Percentiles rank a stretch among this genome's conserved stretches.
Evolutionary conservation across 2,113 vertebrate genomes (phyloP).

Genomic region (Talpa occidentalis): DNA sequence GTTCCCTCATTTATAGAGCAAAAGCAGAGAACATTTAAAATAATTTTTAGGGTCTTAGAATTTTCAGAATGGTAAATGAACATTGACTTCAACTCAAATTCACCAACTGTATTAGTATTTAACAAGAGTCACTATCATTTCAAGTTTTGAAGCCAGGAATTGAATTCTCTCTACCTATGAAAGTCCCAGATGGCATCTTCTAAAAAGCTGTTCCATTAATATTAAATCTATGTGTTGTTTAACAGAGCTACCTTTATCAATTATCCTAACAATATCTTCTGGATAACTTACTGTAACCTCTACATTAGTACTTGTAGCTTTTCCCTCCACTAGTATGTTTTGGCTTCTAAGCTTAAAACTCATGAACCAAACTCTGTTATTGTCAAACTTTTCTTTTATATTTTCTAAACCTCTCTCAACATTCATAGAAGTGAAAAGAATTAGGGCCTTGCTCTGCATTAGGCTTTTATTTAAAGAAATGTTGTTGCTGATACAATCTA

Average conservation of each 20-base stretch:
- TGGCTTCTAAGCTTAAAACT: background rate
- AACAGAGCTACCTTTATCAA: background rate
- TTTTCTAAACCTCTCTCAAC: background rate
- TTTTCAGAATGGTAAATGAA: no score
- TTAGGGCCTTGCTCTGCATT: background rate
- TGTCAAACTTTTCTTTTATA: background rate
- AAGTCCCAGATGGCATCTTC: no score
- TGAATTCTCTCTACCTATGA: no score
- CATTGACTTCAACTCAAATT: no score
- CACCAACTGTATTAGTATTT: no score
- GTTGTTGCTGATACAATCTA: background rate
- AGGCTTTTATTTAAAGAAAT: background rate
- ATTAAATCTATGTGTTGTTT: background rate
- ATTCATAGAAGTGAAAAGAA: background rate
- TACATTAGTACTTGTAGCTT: background rate
- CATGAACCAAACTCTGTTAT: background rate
- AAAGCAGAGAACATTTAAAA: background rate
- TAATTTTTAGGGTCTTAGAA: no score
- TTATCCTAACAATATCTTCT: background rate
- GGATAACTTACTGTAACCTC: background rate
- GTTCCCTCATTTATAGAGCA: background rate
- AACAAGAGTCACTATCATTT: no score
- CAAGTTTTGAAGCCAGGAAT: no score
- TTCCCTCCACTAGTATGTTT: background rate
- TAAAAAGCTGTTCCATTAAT: no score